Conservation (phyloP, 2,797 vertebrate genomes). For the Fringilla coelebs region DNA sequence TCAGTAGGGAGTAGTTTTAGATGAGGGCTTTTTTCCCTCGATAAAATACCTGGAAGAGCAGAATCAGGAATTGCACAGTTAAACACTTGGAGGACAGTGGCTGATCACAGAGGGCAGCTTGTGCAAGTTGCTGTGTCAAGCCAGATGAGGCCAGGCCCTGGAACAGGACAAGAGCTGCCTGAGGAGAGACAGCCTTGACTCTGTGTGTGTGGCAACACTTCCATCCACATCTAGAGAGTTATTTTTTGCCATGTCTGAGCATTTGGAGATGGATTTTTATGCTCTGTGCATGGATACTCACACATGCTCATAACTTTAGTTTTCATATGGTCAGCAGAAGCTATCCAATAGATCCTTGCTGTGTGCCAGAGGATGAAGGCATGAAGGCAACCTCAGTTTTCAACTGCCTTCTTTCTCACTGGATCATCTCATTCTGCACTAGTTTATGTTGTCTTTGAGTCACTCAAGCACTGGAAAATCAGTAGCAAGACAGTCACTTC, state of each 20-base stretch:
- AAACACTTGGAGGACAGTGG: background rate
- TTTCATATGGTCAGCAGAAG: background rate
- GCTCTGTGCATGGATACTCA: background rate
- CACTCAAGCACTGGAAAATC: background rate
- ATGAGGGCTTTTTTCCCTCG: background rate
- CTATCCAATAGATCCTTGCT: background rate
- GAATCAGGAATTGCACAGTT: background rate
- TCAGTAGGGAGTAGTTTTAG: background rate
- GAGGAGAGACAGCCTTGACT: background rate
- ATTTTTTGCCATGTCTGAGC: background rate
- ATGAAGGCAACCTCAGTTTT: background rate
- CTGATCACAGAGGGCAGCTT: fast-evolving
- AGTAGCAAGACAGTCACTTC: background rate
- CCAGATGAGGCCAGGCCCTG: background rate
- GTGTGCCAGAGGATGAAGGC: background rate
- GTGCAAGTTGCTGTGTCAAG: background rate
- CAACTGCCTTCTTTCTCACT: background rate
- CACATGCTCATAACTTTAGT: background rate
- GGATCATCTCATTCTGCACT: background rate
- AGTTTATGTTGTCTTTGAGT: background rate
- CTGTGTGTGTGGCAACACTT: background rate
- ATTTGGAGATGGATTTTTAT: background rate
- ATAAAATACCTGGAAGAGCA: background rate
- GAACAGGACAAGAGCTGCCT: background rate
- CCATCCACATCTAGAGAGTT: background rate